Conservation (phyloP, 2,113 vertebrate genomes). For the Otocyon megalotis region DNA sequence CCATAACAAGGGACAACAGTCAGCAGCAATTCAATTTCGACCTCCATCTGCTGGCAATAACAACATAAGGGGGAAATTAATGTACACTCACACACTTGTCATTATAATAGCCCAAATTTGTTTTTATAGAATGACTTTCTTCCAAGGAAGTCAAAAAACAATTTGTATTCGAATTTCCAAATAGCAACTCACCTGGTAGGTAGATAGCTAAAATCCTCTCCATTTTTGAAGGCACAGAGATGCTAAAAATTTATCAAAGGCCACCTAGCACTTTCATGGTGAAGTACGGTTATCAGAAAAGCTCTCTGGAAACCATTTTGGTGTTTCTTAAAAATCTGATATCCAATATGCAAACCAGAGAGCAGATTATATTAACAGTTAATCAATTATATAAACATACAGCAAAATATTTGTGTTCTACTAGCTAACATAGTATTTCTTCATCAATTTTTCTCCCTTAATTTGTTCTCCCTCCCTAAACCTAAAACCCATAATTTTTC, state of each 20-base stretch:
- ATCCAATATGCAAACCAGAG: not conserved
- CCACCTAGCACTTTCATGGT: constrained; percentile 7
- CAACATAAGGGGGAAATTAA: constrained; percentile 84
- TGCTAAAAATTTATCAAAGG: not conserved
- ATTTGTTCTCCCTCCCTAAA: constrained; percentile 15
- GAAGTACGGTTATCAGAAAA: not conserved
- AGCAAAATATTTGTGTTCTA: constrained; percentile 51
- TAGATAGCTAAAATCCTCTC: constrained; percentile 52
- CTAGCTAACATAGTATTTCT: not conserved
- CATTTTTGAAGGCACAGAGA: constrained; percentile 55
- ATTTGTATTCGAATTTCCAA: constrained; percentile 66
- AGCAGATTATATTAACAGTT: constrained; percentile 25
- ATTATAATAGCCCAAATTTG: constrained; percentile 77
- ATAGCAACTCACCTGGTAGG: constrained; percentile 50
- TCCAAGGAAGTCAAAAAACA: constrained; percentile 76
- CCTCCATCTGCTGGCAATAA: constrained; percentile 84
- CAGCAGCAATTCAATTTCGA: constrained; percentile 82
- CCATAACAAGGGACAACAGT: constrained; percentile 83
- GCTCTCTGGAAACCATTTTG: constrained; percentile 24
- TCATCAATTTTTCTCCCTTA: constrained; percentile 18
- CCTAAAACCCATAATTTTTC: not conserved
- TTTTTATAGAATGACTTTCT: constrained; percentile 75
- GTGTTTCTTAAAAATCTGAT: not conserved
- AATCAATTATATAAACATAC: constrained; percentile 10
- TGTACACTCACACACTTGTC: constrained; percentile 78